Evolutionary conservation across 2,888 invertebrate genomes (phyloP), one percentile per base, ranked within the genome.

Genomic region (Chalcis sispes): DNA sequence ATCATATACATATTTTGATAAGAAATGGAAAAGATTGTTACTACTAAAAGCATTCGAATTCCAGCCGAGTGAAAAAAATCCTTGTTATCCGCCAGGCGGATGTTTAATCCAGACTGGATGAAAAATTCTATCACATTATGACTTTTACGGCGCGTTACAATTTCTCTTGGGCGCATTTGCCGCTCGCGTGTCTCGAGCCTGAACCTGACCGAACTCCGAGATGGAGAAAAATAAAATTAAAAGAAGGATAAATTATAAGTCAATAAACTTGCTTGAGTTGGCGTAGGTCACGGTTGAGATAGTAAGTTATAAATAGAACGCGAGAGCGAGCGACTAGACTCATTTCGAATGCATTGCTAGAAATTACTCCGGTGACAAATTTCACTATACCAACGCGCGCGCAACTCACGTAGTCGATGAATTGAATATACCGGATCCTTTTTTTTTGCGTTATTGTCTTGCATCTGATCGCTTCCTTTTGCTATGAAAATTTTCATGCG

Each of bases 271-370:
- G 72, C 10, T 13, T 7, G 25, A 62, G 50, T 59, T 18, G 50
- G 62, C 70, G 42, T 73, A 73, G 73, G 73, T 77, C 73, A 73
- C 67, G 77, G 73, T 70, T 77, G 70, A 64, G 65, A 62, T 65
- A 61, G 69, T 62, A 77, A 69, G 62, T 48, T 64, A n/a, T n/a
- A 67, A 69, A 48, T 29, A 46, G 18, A 8, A 42, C 15, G n/a
- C n/a, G n/a, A n/a, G n/a, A n/a, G n/a, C n/a, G 29, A 13, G 46
- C n/a, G 10, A 25, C 20, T 4, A 27, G 46, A 18, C 56, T 67
- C 20, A 29, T 50, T 42, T 29, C 25, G 32, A 29, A 48, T 42
- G 42, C 15, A 18, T 10, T 27, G 4, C 42, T 42, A 58, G 58
- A 42, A 42, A 42, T 42, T 42, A 8, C 42, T 40, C 7, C 20